Base-by-base conservation (phyloP, 2,113 vertebrate genomes). In the Atlantisia rogersi region DNA sequence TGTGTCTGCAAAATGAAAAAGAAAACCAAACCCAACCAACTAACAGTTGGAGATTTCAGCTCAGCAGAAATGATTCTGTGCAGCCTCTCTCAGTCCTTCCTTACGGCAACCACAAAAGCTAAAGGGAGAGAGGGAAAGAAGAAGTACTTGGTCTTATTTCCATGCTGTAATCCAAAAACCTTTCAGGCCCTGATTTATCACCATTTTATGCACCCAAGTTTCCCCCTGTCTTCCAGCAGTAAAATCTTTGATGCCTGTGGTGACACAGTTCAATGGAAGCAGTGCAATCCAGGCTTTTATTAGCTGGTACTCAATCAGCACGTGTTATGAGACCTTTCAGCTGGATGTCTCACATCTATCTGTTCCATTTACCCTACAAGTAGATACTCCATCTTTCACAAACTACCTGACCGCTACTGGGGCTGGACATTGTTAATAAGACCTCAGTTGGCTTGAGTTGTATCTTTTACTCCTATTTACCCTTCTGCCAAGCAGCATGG, bases 171-270 rank as follows among this genome's bases (percentile, higher is more conserved):
- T 74, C 59, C n/a, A 42, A 81, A 89, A 75, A 39, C 28, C 37
- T 80, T 80, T 92, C 77, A 73, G 63, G 39, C 19, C 86, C 50
- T 86, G 67, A 93, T 89, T 92, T 90, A 83, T 88, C 85, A 69
- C 37, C 11, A 19, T 53, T 86, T 90, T 74, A 86, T 32, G 17
- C 44, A 55, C 32, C 26, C 60, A 78, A 63, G 53, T 55, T 86
- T 88, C 79, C 22, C 67, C 71, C 26, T 86, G 63, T 74, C 92
- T 87, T 80, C 62, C 52, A 91, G 70, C 60, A 82, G 53, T 78
- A 91, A 95, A 93, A 81, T 69, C n/a, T 80, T 84, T 32, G 71
- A 88, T 53, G 29, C 62, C 69, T 87, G 52, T 3, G 12, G 69
- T 83, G 3, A 5, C 58, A 48, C 1, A 87, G 65, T 53, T 84